Evolutionary conservation across 23 tunicate species (phyloP).

Genomic region (Styela clava): DNA sequence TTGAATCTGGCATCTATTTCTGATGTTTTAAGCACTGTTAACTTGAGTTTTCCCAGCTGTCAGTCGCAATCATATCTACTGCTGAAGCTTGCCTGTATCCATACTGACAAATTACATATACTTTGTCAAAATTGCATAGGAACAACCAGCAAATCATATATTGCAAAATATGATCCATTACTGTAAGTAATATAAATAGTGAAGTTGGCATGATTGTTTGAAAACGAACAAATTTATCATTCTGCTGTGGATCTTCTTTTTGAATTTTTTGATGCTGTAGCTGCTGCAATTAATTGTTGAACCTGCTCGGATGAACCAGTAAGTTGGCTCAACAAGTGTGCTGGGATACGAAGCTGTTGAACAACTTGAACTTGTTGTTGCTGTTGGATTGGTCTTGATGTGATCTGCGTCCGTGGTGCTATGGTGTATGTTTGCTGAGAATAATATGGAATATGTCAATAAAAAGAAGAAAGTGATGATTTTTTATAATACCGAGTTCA

Average conservation of each 20-base stretch:
- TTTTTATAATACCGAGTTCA: neutral
- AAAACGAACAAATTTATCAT: too few species aligned
- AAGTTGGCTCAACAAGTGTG: constrained; percentile 19
- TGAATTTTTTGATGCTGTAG: neutral
- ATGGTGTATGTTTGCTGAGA: constrained; percentile 17
- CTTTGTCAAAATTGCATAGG: too few species aligned
- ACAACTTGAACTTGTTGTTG: constrained; percentile 61
- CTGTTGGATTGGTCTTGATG: constrained; percentile 16
- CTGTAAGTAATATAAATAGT: too few species aligned
- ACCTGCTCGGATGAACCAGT: neutral
- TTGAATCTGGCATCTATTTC: too few species aligned
- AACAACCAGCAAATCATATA: too few species aligned
- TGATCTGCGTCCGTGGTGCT: constrained; percentile 21
- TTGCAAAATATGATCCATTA: too few species aligned
- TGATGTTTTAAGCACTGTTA: too few species aligned
- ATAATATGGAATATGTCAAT: neutral
- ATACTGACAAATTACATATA: too few species aligned
- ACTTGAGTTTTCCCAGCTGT: too few species aligned
- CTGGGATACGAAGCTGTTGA: constrained; percentile 26
- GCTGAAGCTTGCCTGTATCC: too few species aligned
- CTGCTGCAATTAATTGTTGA: neutral
- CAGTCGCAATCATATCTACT: too few species aligned
- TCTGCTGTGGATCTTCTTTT: neutral
- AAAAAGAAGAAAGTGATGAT: neutral
- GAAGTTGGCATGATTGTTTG: too few species aligned